Percentiles rank a stretch among this genome's conserved stretches.
Evolutionary conservation across 2,888 invertebrate species (phyloP).

Genomic region (Latrodectus hesperus): DNA sequence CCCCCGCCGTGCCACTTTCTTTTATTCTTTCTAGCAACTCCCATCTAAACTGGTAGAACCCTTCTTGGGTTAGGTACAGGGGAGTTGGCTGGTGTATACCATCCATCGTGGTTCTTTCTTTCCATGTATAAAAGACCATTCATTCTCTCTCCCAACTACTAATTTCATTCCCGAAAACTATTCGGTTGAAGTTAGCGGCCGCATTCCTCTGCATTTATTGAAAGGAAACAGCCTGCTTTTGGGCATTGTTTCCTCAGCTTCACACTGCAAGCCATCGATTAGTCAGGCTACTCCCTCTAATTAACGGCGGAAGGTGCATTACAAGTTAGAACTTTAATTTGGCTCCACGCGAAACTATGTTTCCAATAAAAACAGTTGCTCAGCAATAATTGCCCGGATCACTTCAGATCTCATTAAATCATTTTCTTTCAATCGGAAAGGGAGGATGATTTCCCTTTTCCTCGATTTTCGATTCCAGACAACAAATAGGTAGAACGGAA

Average conservation of each 20-base stretch:
- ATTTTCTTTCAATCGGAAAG: slow-evolving; percentile 56
- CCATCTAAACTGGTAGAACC: no score
- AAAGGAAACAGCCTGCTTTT: slow-evolving; percentile 36
- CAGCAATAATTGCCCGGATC: slow-evolving; percentile 64
- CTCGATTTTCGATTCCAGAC: slow-evolving; percentile 8
- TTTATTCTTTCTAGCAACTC: no score
- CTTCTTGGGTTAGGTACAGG: no score
- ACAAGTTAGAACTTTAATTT: slow-evolving; percentile 64
- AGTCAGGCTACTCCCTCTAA: slow-evolving; percentile 60
- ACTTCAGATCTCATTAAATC: slow-evolving; percentile 60
- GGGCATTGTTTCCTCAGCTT: background rate
- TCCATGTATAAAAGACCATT: slow-evolving; percentile 46
- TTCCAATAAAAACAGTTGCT: slow-evolving; percentile 62
- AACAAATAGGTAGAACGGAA: background rate
- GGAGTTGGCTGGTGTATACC: no score
- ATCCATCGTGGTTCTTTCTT: slow-evolving; percentile 48
- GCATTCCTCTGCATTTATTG: slow-evolving; percentile 54
- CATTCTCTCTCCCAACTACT: slow-evolving; percentile 37
- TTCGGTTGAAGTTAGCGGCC: slow-evolving; percentile 39
- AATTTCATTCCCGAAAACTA: slow-evolving; percentile 53
- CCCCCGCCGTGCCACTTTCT: no score
- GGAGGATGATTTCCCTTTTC: background rate
- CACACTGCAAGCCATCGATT: slow-evolving; percentile 44
- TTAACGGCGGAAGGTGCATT: slow-evolving; percentile 62
- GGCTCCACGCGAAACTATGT: slow-evolving; percentile 56